Base-by-base conservation (phyloP, 2,113 vertebrate genomes). In the Oreochromis niloticus region DNA sequence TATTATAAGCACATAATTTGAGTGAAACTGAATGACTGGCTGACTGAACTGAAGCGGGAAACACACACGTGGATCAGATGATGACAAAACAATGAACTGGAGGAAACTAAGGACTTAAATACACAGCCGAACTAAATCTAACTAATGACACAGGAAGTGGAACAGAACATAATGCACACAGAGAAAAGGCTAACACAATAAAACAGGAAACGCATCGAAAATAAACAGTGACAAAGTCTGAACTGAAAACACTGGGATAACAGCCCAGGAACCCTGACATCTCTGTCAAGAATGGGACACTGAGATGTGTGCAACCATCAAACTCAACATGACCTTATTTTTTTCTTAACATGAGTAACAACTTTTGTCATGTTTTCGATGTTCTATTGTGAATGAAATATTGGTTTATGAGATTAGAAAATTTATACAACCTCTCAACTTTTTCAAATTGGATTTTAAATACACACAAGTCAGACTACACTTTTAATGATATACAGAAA, bases 91-190 rank as follows among this genome's bases (percentile, higher is more conserved):
- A 61, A 61, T 4, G 57, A 61, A 61, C 5, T 61, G 2, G 57
- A 10, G 27, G 16, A 61, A 61, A 61, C 34, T 36, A 36, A 36
- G 34, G 34, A 36, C 57, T 63, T 61, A 27, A 61, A 32, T 61
- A 61, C 57, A 17, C 16, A 32, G 59, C 59, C 19, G 59, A 63
- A 63, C 30, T 34, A 63, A 63, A 34, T 63, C 16, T 34, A 63
- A 63, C 16, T 63, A 19, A 63, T 63, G 59, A 63, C 30, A 63
- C 59, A 63, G 59, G 30, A 63, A 63, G 59, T 63, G 59, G 16
- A 63, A 63, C 30, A 63, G 59, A 3, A 34, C 30, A 63, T 34
- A 34, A 63, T 34, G 59, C 16, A 63, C 30, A 63, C 9, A 34
- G 30, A 34, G 8, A 34, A 61, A 61, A 61, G 59, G 59, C 9